Base-by-base conservation (phyloP, 2,888 invertebrate genomes). In the Eilema sororculum region DNA sequence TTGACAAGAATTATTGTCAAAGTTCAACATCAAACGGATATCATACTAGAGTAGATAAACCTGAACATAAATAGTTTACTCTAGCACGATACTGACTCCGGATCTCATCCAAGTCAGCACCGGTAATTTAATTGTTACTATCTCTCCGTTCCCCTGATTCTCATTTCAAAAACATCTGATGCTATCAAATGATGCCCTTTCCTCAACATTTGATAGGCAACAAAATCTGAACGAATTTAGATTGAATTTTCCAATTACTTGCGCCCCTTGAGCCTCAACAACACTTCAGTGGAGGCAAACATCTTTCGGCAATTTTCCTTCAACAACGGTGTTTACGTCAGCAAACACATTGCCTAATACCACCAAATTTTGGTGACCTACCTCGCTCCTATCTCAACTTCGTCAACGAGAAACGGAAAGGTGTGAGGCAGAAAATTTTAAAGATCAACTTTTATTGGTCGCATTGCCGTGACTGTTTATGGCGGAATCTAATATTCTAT, bases 401-500 rank as follows among this genome's bases (percentile, higher is more conserved):
- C 72, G 46, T 73, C 66, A 56, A 71, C 65, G 60, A 64, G 58
- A 57, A 71, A 77, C 59, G 72, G 71, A 74, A 66, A 78, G 73
- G 76, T 70, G 69, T 62, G 41, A 71, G 25, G 71, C 73, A 71
- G 74, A 69, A 73, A 81, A 85, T 85, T 89, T 90, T 84, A 86
- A 81, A 88, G 92, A 87, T 89, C 91, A 87, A 85, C 81, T 80
- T 89, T 84, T 84, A 89, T 85, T 84, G 90, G 93, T 78, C 80
- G 79, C 75, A 77, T 85, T 82, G 85, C 84, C 86, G 85, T 84
- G 82, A 84, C 84, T 79, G 87, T 90, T 92, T 91, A 91, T 89
- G 87, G 87, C 83, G 78, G 86, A 90, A 91, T 93, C 89, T 92
- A 93, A 93, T 92, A 93, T 93, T 93, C 91, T 88, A 93, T 92